Evolutionary conservation across 64 coral and sea anemone genomes (phyloP).

Genomic region (Pocillopora damicornis): DNA sequence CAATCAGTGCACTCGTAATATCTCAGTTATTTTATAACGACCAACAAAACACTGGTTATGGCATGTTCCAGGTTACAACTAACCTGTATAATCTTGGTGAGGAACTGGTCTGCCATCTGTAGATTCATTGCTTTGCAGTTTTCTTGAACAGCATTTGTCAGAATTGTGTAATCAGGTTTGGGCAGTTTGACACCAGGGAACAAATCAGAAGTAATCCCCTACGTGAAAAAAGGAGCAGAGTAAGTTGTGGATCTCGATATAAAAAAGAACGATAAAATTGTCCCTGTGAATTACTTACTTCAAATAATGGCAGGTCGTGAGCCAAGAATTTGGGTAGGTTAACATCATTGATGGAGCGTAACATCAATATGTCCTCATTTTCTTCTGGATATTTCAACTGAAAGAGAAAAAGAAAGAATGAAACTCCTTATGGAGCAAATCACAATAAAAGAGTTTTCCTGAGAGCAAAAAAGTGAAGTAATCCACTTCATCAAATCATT

Average conservation of each 20-base stretch:
- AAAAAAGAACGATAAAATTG: background rate
- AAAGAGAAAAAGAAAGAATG: background rate
- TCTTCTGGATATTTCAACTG: constrained; percentile 96
- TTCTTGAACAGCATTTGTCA: constrained; percentile 78
- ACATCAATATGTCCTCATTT: constrained; percentile 96
- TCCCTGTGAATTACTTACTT: constrained; percentile 33
- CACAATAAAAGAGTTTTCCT: background rate
- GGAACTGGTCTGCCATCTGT: constrained; percentile 88
- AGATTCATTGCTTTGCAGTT: constrained; percentile 98
- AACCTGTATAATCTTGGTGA: constrained; percentile 94
- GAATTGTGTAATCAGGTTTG: constrained; percentile 90
- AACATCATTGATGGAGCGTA: constrained; percentile 97
- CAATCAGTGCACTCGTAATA: too few species aligned
- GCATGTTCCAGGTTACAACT: background rate
- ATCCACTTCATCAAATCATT: background rate
- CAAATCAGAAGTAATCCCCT: constrained; percentile 98
- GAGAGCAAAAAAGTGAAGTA: too few species aligned
- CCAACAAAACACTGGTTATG: background rate
- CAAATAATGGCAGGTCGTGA: constrained; percentile 92
- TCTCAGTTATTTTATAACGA: background rate
- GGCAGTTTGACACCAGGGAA: constrained; percentile 91
- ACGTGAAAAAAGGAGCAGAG: background rate
- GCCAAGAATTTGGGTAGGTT: constrained; percentile 97
- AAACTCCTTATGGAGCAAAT: background rate
- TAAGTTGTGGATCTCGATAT: background rate